Base-by-base conservation (phyloP, 2,797 vertebrate species). In the Pogoniulus pusillus region DNA sequence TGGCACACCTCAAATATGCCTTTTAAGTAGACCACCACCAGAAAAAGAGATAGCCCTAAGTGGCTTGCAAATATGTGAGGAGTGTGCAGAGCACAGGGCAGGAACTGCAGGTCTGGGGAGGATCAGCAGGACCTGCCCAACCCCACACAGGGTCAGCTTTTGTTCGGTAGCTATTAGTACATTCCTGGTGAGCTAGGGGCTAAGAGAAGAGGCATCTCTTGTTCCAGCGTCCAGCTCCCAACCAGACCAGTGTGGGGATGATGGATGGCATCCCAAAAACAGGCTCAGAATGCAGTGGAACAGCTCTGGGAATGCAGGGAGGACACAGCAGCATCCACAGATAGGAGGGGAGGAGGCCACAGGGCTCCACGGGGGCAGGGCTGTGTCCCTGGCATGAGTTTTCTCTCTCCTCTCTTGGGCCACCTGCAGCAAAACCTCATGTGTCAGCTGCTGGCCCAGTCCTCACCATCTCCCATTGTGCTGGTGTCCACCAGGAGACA, bases 111-210 rank as follows among this genome's bases (percentile, higher is more conserved):
- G 24, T 22, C 92, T 69, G 82, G 77, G 84, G 59, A 87, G 92
- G 91, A 76, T 85, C 96, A 66, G 47, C 45, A 32, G 9, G 12
- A 77, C 23, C n/a, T 17, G 43, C 43, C 37, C 76, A 5, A 73
- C 94, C 78, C 8, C 16, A 85, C 76, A 32, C 65, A 55, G 80
- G 51, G 94, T 90, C 78, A 16, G 10, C 96, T 96, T 96, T 96
- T 97, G 97, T 97, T 96, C 86, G 30, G 63, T 35, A 60, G 95
- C 95, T 95, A 91, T 96, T 96, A 93, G 35, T 3, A 15, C 97
- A 96, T 97, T 97, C 96, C 97, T 93, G 75, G n/a, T 64, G 83
- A 96, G 96, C 93, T 91, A 68, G 13, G 82, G 70, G 88, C 73
- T 22, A 7, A 54, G 94, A 82, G 86, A 85, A 94, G 96, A 88